These are phyloP conservation scores for Coturnix japonica DNA, from an alignment of 2,113 vertebrate species.

Conservation along the genomic window DNA sequence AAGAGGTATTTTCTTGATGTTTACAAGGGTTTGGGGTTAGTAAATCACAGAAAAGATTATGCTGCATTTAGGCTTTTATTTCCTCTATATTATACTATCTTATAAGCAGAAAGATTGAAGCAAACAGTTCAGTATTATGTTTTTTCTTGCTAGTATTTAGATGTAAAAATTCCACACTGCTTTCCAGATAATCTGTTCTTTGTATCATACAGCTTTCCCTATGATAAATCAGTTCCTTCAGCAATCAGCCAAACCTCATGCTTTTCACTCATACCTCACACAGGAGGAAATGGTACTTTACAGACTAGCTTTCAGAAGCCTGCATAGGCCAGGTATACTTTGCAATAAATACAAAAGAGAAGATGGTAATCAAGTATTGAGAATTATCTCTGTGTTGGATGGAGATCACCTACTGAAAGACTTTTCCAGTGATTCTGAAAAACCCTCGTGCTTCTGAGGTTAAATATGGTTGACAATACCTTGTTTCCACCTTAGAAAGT, in stretches of 20 bases:
- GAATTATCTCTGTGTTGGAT: not conserved
- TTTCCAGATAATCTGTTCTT: not conserved
- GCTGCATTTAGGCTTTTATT: not conserved
- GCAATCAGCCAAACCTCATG: not conserved
- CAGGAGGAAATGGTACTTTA: not conserved
- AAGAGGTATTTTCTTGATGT: not conserved
- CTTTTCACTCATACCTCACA: not conserved
- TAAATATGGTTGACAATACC: not conserved
- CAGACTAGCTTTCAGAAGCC: not conserved
- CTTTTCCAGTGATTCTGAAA: not conserved
- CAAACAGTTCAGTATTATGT: not conserved
- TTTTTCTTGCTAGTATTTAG: not conserved
- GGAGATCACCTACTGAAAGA: not conserved
- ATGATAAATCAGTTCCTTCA: not conserved
- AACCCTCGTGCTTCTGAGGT: not conserved
- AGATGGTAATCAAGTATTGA: not conserved
- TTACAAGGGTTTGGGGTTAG: not conserved
- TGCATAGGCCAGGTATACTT: not conserved
- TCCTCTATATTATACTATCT: not conserved
- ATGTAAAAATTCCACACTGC: not conserved
- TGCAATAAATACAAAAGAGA: accelerated
- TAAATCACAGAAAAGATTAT: not conserved
- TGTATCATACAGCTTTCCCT: not conserved
- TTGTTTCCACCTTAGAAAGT: not conserved
- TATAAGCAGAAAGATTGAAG: not conserved